A percentile compares a stretch with the other conserved stretches of the same genome.
Evolutionary conservation across 2,888 invertebrate species (phyloP).

Genomic region (Synergus japonicus): DNA sequence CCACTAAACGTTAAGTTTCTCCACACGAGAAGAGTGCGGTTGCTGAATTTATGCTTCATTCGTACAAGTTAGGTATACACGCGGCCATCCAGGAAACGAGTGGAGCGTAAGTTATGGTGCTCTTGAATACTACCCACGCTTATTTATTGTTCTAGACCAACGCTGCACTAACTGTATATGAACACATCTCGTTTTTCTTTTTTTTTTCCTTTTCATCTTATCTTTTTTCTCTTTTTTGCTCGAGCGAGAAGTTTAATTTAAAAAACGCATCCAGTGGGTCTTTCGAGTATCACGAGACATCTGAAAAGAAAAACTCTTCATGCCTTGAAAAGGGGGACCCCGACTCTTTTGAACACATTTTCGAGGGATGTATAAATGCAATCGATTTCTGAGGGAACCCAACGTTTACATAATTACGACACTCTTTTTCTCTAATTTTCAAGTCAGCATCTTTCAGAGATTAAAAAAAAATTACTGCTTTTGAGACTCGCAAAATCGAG

Average conservation of each 20-base stretch:
- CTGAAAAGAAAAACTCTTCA: background rate
- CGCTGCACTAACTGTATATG: conserved; percentile 46
- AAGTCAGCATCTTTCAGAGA: no score
- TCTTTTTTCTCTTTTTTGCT: background rate
- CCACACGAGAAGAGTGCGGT: conserved; percentile 55
- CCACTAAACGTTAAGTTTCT: conserved; percentile 63
- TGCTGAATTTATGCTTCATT: conserved; percentile 71
- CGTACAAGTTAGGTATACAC: conserved; percentile 67
- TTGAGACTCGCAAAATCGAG: background rate
- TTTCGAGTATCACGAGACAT: background rate
- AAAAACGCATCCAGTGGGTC: conserved; percentile 16
- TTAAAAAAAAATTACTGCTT: background rate
- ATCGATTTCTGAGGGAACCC: background rate
- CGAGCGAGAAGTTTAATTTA: conserved; percentile 38
- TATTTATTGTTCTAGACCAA: conserved; percentile 63
- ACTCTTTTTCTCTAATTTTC: no score
- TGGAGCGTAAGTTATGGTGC: conserved; percentile 69
- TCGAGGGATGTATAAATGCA: background rate
- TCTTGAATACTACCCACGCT: conserved; percentile 64
- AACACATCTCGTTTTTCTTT: conserved; percentile 14
- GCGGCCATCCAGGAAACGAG: conserved; percentile 63
- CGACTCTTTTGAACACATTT: background rate
- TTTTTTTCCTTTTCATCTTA: conserved; percentile 1
- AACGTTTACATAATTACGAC: no score
- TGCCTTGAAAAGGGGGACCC: no score